Base-by-base conservation (phyloP, 2,113 vertebrate genomes). In the Gopherus evgoodei region DNA sequence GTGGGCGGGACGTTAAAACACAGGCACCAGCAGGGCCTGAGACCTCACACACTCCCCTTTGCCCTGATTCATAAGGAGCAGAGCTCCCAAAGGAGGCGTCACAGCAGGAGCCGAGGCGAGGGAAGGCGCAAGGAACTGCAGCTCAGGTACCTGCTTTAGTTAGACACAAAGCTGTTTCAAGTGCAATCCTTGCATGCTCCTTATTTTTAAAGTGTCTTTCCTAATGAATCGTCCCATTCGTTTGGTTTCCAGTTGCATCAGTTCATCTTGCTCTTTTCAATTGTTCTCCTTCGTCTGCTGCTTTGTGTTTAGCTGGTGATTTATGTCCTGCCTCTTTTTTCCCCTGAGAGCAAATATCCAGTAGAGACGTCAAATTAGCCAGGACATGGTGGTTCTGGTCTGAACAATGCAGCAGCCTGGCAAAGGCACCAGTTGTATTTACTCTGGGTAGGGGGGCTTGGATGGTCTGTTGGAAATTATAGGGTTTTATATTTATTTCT, bases 1-100 rank as follows among this genome's bases (percentile, higher is more conserved):
- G 95, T 97, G 95, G 97, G 97, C 95, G 96, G 96, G 95, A 86
- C 0, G 1, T 96, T 97, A 97, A 97, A 97, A 80, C 82, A 53
- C 2, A 6, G 75, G 86, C 94, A 91, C 90, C 81, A 86, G 0
- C 72, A 50, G 94, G 76, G 35, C 16, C 3, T 0, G 22, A 17
- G 0, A 69, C 93, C 91, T 50, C 19, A 52, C 79, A 4, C 81
- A 3, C 91, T 81, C 81, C 81, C 95, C 93, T 94, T 5, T 4
- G 88, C 14, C 91, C 91, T 8, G 81, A 1, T 57, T 81, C 19
- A 47, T 2, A 78, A 91, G 27, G 93, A 89, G 79, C 90, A 53
- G 29, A 94, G 95, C 2, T 88, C 86, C 76, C 3, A 13, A 0
- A 0, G 80, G 84, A 91, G 91, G 88, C 27, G 57, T 47, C 50